These are phyloP conservation scores for Margaritifera margaritifera DNA, from an alignment of 2,888 invertebrate species.

Conservation along the genomic window DNA sequence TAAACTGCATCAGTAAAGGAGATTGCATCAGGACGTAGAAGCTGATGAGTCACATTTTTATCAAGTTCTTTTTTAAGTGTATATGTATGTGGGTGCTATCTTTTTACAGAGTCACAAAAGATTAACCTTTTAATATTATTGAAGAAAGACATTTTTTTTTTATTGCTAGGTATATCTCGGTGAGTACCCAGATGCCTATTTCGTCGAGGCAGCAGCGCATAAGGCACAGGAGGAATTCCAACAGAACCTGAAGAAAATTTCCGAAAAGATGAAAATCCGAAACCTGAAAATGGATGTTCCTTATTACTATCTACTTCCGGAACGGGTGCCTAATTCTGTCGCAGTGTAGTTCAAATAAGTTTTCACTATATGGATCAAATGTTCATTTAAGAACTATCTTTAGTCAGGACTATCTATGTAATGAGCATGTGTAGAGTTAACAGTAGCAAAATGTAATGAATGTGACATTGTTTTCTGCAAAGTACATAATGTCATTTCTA, in stretches of 20 bases:
- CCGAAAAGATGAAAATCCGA: slow-evolving; percentile 20
- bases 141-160: not conserved
- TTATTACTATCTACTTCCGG: slow-evolving; percentile 33
- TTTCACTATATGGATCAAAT: too few species aligned
- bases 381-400: too few species aligned
- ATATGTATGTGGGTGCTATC: too few species aligned
- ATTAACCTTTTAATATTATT: not conserved
- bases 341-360: slow-evolving; percentile 13
- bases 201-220: slow-evolving; percentile 23
- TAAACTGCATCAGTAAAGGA: too few species aligned
- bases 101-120: not conserved
- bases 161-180: slow-evolving; percentile 30
- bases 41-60: too few species aligned
- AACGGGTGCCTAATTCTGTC: slow-evolving; percentile 29
- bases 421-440: too few species aligned
- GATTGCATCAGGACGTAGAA: too few species aligned
- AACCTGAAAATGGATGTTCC: slow-evolving; percentile 29
- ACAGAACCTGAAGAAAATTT: slow-evolving; percentile 23
- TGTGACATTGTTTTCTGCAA: too few species aligned
- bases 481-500: too few species aligned
- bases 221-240: slow-evolving; percentile 28
- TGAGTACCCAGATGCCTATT: slow-evolving; percentile 26
- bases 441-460: too few species aligned
- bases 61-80: too few species aligned
- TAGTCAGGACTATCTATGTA: too few species aligned